A percentile compares a stretch with the other conserved stretches of the same genome.
These are phyloP conservation scores for Rotaria macrura DNA, from an alignment of 2,888 invertebrate species.

Conservation along the genomic window DNA sequence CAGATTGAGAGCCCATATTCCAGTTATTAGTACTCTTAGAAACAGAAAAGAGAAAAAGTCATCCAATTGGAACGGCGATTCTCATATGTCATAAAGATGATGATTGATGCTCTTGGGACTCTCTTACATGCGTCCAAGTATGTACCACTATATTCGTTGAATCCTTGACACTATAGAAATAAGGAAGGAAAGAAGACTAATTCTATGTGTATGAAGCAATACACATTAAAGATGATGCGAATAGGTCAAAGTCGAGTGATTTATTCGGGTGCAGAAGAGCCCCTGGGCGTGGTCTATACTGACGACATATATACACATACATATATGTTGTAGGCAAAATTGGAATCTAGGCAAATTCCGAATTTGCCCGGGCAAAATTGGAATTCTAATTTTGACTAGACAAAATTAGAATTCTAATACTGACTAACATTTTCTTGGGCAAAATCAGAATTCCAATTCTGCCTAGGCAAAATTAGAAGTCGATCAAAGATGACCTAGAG, in stretches of 20 bases:
- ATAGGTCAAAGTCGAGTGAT: background rate
- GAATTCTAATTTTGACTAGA: too few species aligned
- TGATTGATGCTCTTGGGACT: background rate
- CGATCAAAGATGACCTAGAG: too few species aligned
- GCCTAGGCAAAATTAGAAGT: too few species aligned
- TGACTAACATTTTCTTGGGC: too few species aligned
- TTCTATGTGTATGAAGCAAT: background rate
- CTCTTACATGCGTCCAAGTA: background rate
- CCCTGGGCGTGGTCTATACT: background rate
- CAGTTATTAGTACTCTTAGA: background rate
- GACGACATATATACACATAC: background rate
- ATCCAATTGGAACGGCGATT: background rate
- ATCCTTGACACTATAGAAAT: background rate
- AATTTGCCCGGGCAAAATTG: too few species aligned
- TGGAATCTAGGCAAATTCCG: too few species aligned
- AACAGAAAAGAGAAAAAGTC: background rate
- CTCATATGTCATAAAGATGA: background rate
- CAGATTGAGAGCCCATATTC: background rate
- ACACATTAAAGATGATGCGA: background rate
- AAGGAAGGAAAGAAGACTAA: background rate
- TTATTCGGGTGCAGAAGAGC: background rate
- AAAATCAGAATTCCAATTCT: too few species aligned
- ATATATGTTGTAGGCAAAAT: too few species aligned
- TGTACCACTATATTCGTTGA: background rate
- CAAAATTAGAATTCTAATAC: too few species aligned